phyloP scores from a whole-genome alignment of 64 coral and sea anemone species.

The Dendrophyllia cribrosa region DNA sequence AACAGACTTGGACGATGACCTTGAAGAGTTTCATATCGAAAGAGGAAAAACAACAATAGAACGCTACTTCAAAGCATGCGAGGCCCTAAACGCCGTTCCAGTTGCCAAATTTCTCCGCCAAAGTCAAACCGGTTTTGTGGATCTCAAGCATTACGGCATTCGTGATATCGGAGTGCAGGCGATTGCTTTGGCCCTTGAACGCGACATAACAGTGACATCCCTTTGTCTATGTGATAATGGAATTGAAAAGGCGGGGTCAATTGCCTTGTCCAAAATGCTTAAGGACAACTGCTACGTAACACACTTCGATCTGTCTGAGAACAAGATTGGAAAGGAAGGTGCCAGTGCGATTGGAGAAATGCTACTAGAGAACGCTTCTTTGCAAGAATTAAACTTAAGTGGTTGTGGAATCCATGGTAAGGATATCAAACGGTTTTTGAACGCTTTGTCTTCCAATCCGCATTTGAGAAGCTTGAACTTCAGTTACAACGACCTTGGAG shows the following conservation, averaged over 20 bases:
- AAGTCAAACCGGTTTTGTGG: slow-evolving; percentile 1
- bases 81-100: slow-evolving; percentile 4
- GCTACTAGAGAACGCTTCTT: slow-evolving; percentile 48
- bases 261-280: slow-evolving; percentile 36
- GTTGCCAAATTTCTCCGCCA: slow-evolving; percentile 58
- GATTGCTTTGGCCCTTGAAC: slow-evolving; percentile 49
- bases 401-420: slow-evolving; percentile 54
- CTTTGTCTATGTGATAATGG: slow-evolving; percentile 58
- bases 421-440: slow-evolving; percentile 47
- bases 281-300: slow-evolving; percentile 53
- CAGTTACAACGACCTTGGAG: slow-evolving; percentile 60
- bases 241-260: slow-evolving; percentile 13
- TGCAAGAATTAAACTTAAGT: slow-evolving; percentile 46
- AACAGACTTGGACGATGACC: slow-evolving; percentile 50
- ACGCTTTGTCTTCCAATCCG: slow-evolving; percentile 29
- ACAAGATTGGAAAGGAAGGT: slow-evolving; percentile 47
- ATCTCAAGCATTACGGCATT: slow-evolving; percentile 64
- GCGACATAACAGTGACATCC: slow-evolving; percentile 24
- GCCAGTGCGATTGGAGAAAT: slow-evolving; percentile 32
- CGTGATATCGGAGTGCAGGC: slow-evolving; percentile 51
- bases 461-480: slow-evolving; percentile 40
- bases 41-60: slow-evolving; percentile 4
- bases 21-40: not conserved
- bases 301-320: slow-evolving; percentile 50
- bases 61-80: slow-evolving; percentile 44